phyloP scores from a whole-genome alignment of 2,113 vertebrate species.

The Erpornis zantholeuca region DNA sequence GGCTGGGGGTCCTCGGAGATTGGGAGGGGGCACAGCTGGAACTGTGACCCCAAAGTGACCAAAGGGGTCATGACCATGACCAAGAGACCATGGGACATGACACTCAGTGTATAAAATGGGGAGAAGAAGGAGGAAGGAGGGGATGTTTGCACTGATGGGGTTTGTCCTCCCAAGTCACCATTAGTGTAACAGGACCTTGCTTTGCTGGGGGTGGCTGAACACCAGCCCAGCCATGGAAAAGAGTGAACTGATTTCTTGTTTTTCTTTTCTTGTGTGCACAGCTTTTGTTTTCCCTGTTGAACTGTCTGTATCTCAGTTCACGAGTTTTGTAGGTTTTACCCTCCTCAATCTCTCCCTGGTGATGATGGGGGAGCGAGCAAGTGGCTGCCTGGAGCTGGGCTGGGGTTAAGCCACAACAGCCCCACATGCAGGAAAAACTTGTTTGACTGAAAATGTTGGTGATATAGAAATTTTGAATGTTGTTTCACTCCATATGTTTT shows the following conservation, averaged over 20 bases:
- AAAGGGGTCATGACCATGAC: too few relatives aligned
- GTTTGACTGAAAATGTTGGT: not conserved
- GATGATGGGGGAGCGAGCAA: not conserved
- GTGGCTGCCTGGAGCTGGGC: rapidly evolving
- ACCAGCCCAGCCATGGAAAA: not conserved
- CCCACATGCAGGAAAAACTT: not conserved
- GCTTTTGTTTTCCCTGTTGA: not conserved
- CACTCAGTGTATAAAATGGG: too few relatives aligned
- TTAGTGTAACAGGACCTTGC: not conserved
- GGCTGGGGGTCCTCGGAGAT: too few relatives aligned
- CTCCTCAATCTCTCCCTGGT: not conserved
- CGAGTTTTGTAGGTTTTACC: not conserved
- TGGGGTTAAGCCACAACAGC: not conserved
- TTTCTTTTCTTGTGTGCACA: not conserved
- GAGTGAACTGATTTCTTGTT: not conserved
- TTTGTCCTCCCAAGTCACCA: not conserved
- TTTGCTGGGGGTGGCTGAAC: not conserved
- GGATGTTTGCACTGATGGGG: not conserved
- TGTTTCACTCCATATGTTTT: not conserved
- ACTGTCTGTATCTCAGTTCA: not conserved
- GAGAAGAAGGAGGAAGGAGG: not conserved
- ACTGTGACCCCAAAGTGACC: not conserved
- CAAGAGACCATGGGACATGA: too few relatives aligned
- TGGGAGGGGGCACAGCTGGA: not conserved
- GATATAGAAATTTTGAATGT: rapidly evolving